Percentiles rank a stretch among this genome's conserved stretches.
These are phyloP conservation scores for Calliphora vicina DNA, from an alignment of 1,140 invertebrate genomes.

Conservation along the genomic window DNA sequence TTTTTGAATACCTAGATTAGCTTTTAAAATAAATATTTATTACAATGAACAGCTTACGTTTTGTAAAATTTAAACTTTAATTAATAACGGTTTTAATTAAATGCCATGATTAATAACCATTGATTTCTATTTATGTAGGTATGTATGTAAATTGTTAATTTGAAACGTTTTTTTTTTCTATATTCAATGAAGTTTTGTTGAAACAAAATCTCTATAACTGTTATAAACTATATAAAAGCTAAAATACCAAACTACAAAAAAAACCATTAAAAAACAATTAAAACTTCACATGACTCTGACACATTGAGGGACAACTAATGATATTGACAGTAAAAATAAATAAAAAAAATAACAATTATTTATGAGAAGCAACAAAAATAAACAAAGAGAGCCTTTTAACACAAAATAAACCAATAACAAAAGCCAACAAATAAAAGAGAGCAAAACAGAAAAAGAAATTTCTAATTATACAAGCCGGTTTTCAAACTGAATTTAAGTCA, in stretches of 20 bases:
- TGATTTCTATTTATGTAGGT: too few species aligned
- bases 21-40: too few species aligned
- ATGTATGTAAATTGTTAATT: too few species aligned
- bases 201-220: background rate
- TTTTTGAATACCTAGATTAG: too few species aligned
- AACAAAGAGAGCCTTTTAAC: background rate
- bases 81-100: too few species aligned
- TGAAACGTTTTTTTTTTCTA: too few species aligned
- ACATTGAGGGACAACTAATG: background rate
- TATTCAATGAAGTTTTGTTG: too few species aligned
- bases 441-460: background rate
- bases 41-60: too few species aligned
- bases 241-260: background rate
- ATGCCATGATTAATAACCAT: too few species aligned
- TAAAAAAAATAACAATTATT: background rate
- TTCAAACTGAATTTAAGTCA: background rate
- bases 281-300: slow-evolving; percentile 21
- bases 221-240: background rate
- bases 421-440: background rate
- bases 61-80: too few species aligned
- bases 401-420: too few species aligned
- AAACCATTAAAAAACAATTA: slow-evolving; percentile 28
- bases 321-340: background rate
- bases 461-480: background rate
- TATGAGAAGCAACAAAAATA: too few species aligned